Conservation (phyloP, 2,888 invertebrate species). For the Psococerastis gibbosa region DNA sequence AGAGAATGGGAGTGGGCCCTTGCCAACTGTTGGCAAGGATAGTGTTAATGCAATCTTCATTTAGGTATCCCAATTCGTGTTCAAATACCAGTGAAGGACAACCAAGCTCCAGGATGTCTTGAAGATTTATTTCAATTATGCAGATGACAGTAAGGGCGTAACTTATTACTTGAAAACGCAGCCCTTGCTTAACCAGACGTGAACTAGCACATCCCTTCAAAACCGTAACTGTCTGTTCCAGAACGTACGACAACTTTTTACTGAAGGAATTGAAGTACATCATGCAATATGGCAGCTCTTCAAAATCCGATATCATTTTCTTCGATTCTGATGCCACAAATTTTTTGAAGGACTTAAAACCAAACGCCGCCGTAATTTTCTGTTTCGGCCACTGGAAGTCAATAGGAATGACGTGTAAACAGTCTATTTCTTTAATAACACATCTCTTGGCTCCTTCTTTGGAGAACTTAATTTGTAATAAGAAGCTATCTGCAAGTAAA, state of each 20-base stretch:
- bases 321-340: not conserved
- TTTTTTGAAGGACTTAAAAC: conserved; percentile 1
- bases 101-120: not conserved
- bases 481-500: not conserved
- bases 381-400: too few relatives aligned
- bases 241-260: not conserved
- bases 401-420: too few relatives aligned
- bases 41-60: too few relatives aligned
- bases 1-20: too few relatives aligned
- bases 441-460: too few relatives aligned
- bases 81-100: not conserved
- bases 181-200: not conserved
- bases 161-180: not conserved
- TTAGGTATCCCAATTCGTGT: not conserved
- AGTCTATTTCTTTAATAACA: too few relatives aligned
- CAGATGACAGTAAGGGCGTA: not conserved
- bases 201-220: not conserved
- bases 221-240: not conserved
- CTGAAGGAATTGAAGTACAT: not conserved
- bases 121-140: not conserved
- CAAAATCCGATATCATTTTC: not conserved
- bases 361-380: not conserved
- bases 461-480: too few relatives aligned
- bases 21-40: too few relatives aligned
- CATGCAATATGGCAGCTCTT: conserved; percentile 1